Evolutionary conservation across 53 echinoderm and acorn worm species (phyloP).

Genomic region (Arbacia lixula): DNA sequence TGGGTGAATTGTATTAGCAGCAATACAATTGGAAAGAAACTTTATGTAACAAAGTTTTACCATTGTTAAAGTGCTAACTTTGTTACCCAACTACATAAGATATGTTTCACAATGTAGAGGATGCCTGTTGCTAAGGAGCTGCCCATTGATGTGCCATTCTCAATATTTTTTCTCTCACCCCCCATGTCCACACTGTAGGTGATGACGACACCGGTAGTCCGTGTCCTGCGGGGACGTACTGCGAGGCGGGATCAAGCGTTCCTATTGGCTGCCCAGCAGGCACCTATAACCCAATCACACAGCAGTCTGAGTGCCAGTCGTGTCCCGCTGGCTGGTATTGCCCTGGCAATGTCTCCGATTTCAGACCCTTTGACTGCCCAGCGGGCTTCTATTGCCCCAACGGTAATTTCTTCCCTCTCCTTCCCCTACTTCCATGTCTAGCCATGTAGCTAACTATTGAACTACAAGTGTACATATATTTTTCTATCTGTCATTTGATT

Average conservation of each 20-base stretch:
- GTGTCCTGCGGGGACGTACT: slow-evolving; percentile 84
- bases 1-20: no score
- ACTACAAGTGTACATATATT: no score
- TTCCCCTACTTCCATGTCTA: no score
- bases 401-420: no score
- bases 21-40: no score
- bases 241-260: slow-evolving; percentile 79
- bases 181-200: slow-evolving; percentile 34
- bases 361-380: slow-evolving; percentile 74
- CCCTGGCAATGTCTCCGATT: slow-evolving; percentile 77
- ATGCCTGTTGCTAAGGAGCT: no score
- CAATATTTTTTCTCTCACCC: background rate
- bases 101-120: no score
- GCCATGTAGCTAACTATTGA: no score
- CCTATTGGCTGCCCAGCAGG: slow-evolving; percentile 82
- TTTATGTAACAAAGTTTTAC: no score
- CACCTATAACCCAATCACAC: slow-evolving; percentile 83
- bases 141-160: background rate
- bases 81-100: no score
- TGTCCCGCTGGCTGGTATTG: slow-evolving; percentile 90
- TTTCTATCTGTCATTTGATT: no score
- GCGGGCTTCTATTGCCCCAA: slow-evolving; percentile 93
- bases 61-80: no score
- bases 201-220: slow-evolving; percentile 84
- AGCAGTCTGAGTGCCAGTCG: slow-evolving; percentile 82